Base-by-base conservation (phyloP, 2,113 vertebrate genomes). In the Noctilio leporinus region DNA sequence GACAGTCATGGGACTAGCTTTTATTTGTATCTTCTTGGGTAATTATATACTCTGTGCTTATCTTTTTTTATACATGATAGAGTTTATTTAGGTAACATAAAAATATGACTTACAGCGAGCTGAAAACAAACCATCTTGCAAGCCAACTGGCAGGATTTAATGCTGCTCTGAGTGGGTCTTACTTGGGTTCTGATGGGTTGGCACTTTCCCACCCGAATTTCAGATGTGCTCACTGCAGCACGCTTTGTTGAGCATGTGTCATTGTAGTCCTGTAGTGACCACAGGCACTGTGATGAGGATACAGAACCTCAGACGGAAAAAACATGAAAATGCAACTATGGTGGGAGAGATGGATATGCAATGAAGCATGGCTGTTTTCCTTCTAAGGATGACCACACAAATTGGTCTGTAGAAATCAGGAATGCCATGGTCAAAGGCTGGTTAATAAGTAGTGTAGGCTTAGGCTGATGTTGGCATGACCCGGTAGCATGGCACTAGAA, bases 51-150 rank as follows among this genome's bases (percentile, higher is more conserved):
- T 91, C 86, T 77, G 2, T 75, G 64, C 77, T 65, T 80, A 40
- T 96, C 90, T 86, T 91, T 80, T 93, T 94, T 96, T 82, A 65
- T 87, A 84, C 67, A 51, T 86, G 57, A 67, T 93, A n/a, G 53
- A 92, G 75, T 91, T 92, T 92, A 80, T 77, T 77, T 86, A 95
- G 83, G 84, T 59, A 94, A 53, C 47, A 70, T 40, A 86, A 91
- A 93, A 57, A 43, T 94, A 67, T 35, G 75, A 95, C 64, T 94
- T 95, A 73, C 73, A 84, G 55, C 1, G 16, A 47, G 67, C 64
- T 53, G 67, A 64, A 95, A 96, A 93, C 55, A 89, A 89, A 67
- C 93, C 51, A n/a, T 81, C 51, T 77, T 72, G 70, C n/a, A 64
- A 91, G 93, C 73, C 69, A 86, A 12, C 89, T 75, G 86, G 95